Conservation (phyloP, 2,888 invertebrate species). For the Eurytoma adleriae region DNA sequence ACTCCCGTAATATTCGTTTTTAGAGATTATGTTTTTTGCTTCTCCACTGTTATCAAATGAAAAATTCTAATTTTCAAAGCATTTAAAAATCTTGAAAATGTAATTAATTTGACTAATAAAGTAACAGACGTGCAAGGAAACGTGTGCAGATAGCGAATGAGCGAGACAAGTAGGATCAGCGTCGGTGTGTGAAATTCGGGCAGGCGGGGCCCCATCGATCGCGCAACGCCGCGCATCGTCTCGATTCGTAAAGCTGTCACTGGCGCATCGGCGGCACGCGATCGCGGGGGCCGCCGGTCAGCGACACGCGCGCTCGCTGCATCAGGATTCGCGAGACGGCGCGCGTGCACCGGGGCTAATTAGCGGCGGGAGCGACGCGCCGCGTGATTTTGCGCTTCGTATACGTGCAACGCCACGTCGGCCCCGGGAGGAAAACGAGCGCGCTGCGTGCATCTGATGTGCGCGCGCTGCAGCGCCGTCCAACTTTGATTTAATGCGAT, state of each 20-base stretch:
- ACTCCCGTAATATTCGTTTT: no score
- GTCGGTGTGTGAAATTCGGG: no score
- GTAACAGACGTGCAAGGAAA: no score
- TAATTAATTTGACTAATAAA: no score
- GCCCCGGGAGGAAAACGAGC: slow-evolving; percentile 20
- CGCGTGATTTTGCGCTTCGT: not conserved
- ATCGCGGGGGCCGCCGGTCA: slow-evolving; percentile 7
- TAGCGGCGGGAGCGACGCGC: slow-evolving; percentile 37
- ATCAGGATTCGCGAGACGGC: not conserved
- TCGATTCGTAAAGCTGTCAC: not conserved
- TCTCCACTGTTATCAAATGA: no score
- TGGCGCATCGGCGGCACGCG: slow-evolving; percentile 2
- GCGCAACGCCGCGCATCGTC: no score
- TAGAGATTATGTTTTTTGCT: no score
- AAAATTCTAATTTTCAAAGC: no score
- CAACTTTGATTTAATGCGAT: slow-evolving; percentile 69
- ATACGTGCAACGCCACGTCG: slow-evolving; percentile 52
- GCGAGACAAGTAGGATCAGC: no score
- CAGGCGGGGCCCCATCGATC: no score
- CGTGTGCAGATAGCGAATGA: no score
- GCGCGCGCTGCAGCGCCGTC: slow-evolving; percentile 64
- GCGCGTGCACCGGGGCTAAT: slow-evolving; percentile 57
- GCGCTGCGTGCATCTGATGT: slow-evolving; percentile 67
- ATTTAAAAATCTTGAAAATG: no score
- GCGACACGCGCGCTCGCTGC: not conserved